These are phyloP conservation scores for Myiagra hebetior DNA, from an alignment of 2,113 vertebrate genomes.

Conservation along the genomic window DNA sequence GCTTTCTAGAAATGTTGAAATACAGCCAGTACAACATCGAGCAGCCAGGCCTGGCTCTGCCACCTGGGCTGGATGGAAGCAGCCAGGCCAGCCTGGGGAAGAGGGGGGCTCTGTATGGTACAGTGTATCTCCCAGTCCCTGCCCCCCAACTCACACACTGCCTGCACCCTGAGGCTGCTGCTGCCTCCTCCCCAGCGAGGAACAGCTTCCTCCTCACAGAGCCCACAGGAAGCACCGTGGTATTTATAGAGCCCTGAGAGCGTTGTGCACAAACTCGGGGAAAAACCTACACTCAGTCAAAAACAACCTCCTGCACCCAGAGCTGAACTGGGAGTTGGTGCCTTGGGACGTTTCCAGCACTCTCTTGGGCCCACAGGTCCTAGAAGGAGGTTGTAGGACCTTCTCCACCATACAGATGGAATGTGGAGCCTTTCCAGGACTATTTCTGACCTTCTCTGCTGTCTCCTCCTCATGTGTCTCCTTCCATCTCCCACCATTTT, in stretches of 20 bases:
- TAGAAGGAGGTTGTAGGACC: background rate
- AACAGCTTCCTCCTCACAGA: constrained; percentile 6
- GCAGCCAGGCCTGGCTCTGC: background rate
- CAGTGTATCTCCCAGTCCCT: background rate
- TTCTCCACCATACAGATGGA: fast-evolving
- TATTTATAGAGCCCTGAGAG: constrained; percentile 36
- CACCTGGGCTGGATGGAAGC: fast-evolving
- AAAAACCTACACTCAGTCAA: background rate
- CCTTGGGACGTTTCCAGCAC: fast-evolving
- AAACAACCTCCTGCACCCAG: background rate
- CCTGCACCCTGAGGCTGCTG: background rate
- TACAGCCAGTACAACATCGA: fast-evolving
- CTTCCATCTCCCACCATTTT: background rate
- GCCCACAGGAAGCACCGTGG: constrained; percentile 25
- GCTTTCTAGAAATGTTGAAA: background rate
- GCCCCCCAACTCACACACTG: background rate
- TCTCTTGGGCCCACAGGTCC: background rate
- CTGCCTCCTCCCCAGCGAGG: background rate
- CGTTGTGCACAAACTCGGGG: background rate
- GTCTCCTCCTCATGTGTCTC: background rate
- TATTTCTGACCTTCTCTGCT: background rate
- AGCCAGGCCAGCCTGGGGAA: background rate
- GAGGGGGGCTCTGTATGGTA: background rate
- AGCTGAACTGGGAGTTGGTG: background rate
- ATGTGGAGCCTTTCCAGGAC: background rate